phyloP scores from a whole-genome alignment of 2,797 vertebrate species.

The Scolopax rusticola region DNA sequence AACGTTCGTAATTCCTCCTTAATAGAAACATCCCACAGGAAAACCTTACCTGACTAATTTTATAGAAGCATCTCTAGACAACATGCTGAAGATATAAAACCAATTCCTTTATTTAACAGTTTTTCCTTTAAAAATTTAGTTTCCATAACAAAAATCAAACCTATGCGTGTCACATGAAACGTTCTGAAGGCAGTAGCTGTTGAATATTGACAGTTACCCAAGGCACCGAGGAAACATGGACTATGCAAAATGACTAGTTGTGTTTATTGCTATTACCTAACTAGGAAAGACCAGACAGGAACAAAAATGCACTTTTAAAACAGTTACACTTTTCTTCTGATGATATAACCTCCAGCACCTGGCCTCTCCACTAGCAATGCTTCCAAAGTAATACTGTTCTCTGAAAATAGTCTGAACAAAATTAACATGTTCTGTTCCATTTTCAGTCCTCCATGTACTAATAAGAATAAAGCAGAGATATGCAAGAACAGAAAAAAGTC shows the following conservation, averaged over 20 bases:
- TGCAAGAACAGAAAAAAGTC: neutral
- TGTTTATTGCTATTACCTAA: neutral
- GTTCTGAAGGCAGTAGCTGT: neutral
- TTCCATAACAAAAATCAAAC: neutral
- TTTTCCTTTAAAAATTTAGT: neutral
- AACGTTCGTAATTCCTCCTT: neutral
- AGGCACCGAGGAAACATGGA: neutral
- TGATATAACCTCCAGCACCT: neutral
- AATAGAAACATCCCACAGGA: neutral
- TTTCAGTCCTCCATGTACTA: neutral
- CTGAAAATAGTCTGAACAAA: neutral
- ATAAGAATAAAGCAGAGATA: neutral
- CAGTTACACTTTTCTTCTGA: neutral
- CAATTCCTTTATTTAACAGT: constrained; percentile 59
- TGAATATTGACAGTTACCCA: neutral
- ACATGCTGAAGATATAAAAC: constrained; percentile 38
- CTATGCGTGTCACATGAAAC: neutral
- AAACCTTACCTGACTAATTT: neutral
- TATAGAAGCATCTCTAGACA: neutral
- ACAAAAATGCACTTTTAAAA: neutral
- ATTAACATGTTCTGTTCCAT: neutral
- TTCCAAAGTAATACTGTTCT: neutral
- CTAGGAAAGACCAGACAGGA: neutral
- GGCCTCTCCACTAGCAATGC: neutral
- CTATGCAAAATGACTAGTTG: neutral